Percentiles rank a stretch among this genome's conserved stretches.
Evolutionary conservation across 2,888 invertebrate species (phyloP).

Genomic region (Parasteatoda lunata): DNA sequence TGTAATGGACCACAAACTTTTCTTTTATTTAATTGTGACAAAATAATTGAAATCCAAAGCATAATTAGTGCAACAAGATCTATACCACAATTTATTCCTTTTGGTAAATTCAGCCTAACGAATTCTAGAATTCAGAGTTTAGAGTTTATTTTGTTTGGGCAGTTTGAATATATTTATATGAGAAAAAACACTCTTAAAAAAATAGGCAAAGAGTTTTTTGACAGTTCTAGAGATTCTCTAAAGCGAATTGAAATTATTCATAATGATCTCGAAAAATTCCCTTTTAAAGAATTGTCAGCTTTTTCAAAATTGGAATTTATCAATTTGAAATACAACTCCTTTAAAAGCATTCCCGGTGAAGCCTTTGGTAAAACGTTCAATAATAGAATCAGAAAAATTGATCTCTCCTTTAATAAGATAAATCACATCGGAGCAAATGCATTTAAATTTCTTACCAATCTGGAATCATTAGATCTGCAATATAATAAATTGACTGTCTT

Average conservation of each 20-base stretch:
- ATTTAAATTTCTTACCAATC: conserved; percentile 52
- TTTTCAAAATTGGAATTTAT: conserved; percentile 64
- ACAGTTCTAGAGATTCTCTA: conserved; percentile 43
- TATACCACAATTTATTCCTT: conserved; percentile 20
- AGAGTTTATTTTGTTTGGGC: conserved; percentile 32
- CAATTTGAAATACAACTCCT: conserved; percentile 62
- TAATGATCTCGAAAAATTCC: conserved; percentile 66
- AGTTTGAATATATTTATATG: conserved; percentile 63
- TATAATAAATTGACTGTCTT: conserved; percentile 67
- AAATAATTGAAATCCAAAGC: conserved; percentile 45
- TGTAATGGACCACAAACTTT: conserved; percentile 65
- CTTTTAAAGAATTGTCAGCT: conserved; percentile 58
- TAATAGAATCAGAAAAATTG: conserved; percentile 56
- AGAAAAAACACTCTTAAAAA: conserved; percentile 57
- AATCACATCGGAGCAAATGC: conserved; percentile 68
- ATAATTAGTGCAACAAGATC: conserved; percentile 39
- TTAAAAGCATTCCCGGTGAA: conserved; percentile 65
- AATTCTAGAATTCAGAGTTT: conserved; percentile 61
- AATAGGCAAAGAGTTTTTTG: conserved; percentile 52
- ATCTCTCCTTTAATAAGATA: conserved; percentile 69
- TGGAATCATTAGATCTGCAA: conserved; percentile 60
- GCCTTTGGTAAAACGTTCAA: conserved; percentile 54
- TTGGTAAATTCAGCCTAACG: conserved; percentile 66
- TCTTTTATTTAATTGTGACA: conserved; percentile 54
- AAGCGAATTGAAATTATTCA: conserved; percentile 68